Evolutionary conservation across 53 echinoderm and acorn worm species (phyloP).

Genomic region (Holothuria leucospilota): DNA sequence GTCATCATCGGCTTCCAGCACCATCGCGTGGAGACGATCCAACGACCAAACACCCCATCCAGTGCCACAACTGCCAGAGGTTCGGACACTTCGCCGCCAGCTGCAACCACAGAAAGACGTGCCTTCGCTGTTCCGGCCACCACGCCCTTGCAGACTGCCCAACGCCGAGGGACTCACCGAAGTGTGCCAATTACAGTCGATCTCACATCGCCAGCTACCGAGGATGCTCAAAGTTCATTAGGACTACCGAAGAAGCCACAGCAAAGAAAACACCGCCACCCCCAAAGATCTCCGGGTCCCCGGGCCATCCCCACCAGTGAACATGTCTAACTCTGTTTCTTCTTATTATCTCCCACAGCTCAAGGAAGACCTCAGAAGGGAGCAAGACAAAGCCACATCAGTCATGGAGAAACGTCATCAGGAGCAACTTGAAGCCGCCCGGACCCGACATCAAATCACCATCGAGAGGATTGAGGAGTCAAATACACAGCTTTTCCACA

Average conservation of each 20-base stretch:
- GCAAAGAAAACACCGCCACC: background rate
- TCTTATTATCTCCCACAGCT: too few relatives aligned
- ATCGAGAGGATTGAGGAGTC: too few relatives aligned
- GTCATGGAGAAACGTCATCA: too few relatives aligned
- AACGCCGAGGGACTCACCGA: background rate
- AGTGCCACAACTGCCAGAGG: background rate
- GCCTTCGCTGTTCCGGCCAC: conserved; percentile 7
- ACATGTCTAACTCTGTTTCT: too few relatives aligned
- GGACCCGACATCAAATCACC: too few relatives aligned
- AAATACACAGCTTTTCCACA: background rate
- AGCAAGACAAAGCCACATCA: too few relatives aligned
- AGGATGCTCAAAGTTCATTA: background rate
- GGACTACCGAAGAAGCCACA: too few relatives aligned
- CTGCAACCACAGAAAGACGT: conserved; percentile 1
- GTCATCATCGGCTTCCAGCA: background rate
- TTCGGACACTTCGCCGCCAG: background rate
- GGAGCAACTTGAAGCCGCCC: too few relatives aligned
- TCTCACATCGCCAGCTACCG: conserved; percentile 20
- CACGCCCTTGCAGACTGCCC: conserved; percentile 20
- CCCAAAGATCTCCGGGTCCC: too few relatives aligned
- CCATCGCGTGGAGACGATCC: background rate
- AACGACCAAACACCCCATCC: background rate
- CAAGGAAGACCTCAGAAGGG: too few relatives aligned
- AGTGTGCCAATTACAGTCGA: conserved; percentile 25
- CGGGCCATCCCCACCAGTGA: too few relatives aligned